Evolutionary conservation across 1,140 invertebrate genomes (phyloP).

Genomic region (Penaeus chinensis): DNA sequence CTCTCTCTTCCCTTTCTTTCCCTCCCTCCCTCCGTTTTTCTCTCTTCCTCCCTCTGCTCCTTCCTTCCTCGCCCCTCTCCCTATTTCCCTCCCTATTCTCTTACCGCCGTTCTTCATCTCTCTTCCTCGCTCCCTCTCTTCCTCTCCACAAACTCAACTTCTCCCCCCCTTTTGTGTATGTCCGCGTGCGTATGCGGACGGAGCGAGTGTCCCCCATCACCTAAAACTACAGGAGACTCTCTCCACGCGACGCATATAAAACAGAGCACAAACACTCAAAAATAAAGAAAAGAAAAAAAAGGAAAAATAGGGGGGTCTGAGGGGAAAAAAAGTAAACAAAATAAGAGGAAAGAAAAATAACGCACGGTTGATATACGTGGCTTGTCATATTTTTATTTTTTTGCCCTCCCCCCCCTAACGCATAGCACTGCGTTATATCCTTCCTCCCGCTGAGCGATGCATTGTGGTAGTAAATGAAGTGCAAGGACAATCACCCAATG

Average conservation of each 20-base stretch:
- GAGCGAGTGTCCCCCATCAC: neutral
- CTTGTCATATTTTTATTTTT: neutral
- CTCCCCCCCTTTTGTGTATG: neutral
- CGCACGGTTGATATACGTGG: neutral
- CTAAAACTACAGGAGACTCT: too few species aligned
- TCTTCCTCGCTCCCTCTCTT: too few species aligned
- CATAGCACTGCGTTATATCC: neutral
- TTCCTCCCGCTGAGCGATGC: too few species aligned
- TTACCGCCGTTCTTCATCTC: too few species aligned
- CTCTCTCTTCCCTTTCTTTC: neutral
- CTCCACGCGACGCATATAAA: neutral
- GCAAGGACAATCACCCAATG: too few species aligned
- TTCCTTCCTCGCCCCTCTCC: neutral
- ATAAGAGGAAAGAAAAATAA: neutral
- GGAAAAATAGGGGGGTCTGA: neutral
- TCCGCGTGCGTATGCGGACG: constrained; percentile 5
- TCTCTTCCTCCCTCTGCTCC: neutral
- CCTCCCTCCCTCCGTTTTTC: neutral
- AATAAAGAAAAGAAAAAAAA: neutral
- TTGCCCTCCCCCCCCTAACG: neutral
- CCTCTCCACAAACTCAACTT: too few species aligned
- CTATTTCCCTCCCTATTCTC: too few species aligned
- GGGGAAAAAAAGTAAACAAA: neutral
- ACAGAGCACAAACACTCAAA: neutral
- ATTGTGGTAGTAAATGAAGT: too few species aligned